Evolutionary conservation across 2,113 vertebrate species (phyloP), one percentile per base, ranked within the genome.

Genomic region (Nannospalax galili): DNA sequence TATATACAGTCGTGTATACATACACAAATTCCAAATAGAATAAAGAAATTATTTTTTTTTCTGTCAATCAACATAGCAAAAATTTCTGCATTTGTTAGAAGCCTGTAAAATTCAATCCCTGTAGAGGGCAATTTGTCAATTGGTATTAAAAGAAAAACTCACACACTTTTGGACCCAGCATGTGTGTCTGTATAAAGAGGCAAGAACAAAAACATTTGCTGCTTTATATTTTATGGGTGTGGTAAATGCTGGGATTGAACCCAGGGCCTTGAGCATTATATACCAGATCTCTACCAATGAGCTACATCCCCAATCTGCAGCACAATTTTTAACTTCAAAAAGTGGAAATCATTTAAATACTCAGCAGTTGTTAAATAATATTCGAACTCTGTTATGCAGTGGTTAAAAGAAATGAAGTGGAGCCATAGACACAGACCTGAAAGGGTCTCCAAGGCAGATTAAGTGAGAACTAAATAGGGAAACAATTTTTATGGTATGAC

Each of bases 351-450:
- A 84, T 45, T 10, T 52, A 92, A 93, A 58, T 88, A 22, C 32
- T 88, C 26, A 80, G 69, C 20, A 58, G 16, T 77, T 87, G 48
- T 93, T 77, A 94, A 94, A 82, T 70, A 94, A 88, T 28, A 11
- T 45, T 81, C 2, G 40, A 70, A 81, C 72, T 88, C 9, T 88
- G 78, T 86, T 28, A 70, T 26, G 14, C 48, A 82, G 3, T 89
- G 60, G 9, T 93, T 94, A 92, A 67, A 95, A 97, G 32, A 89
- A 95, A 93, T 84, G 52, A 87, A 80, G 24, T 67, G 35, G 16
- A 17, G 52, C 16, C 86, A 45, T 74, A 40, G 64, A 12, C 30
- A 86, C 30, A 42, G 42, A 69, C 65, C 88, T 81, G 37, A 17
- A 73, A 89, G n/a, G 9, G 24, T 80, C 35, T 62, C 62, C 35